Evolutionary conservation across 2,797 vertebrate species (phyloP), one percentile per base, ranked within the genome.

Genomic region (Linurgus olivaceus): DNA sequence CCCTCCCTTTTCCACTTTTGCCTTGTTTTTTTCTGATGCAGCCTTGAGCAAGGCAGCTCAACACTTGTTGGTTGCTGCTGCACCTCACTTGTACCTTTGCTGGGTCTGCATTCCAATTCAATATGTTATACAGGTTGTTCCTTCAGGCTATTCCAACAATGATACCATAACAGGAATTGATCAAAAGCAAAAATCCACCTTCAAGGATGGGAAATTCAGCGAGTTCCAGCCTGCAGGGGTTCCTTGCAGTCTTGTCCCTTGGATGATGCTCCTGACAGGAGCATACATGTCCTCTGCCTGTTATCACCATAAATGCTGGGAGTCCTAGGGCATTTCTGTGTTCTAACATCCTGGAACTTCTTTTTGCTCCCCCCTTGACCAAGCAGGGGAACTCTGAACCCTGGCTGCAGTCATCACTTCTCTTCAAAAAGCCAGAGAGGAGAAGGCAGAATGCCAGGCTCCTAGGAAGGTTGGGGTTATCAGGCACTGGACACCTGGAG

Each of bases 11-110:
- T 68, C 52, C 75, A 52, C 61, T 44, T 71, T 86, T 23, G 47
- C 71, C 33, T 55, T 76, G 10, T 28, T 35, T 51, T 77, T 38
- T 71, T 54, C 40, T 66, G 75, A 58, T 25, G 47, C 21, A 68
- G 90, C 92, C 75, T 37, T 44, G 10, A 63, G 85, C 76, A 59
- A 80, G 76, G 70, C 93, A 95, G 65, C 82, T 97, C 71, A 48
- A 40, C 91, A 92, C 94, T 94, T 97, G 95, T 51, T 29, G 3
- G 33, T 59, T 62, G 37, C 38, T 91, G 76, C 51, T 76, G 47
- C 33, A 11, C 37, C 55, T 92, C 51, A 40, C 50, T 28, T 0
- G 0, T 86, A 24, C 20, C 38, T 42, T 51, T 87, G 62, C 11
- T 3, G 17, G 31, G 29, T 50, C 63, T 74, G 68, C 35, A 17